phyloP scores from a whole-genome alignment of 2,113 vertebrate species.

The Fulmarus glacialis region DNA sequence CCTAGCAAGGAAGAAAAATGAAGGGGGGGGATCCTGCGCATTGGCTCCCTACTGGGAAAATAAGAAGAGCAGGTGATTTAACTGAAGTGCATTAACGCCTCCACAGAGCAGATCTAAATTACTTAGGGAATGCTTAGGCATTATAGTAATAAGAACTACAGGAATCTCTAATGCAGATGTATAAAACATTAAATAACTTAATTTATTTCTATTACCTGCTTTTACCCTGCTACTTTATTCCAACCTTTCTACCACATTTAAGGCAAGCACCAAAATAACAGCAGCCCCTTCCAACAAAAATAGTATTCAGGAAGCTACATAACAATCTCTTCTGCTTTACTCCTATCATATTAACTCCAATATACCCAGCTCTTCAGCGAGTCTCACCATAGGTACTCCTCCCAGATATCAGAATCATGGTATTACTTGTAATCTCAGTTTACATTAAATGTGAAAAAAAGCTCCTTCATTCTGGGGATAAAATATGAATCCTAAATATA shows the following conservation, averaged over 20 bases:
- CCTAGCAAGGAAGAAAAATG: background rate
- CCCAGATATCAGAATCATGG: background rate
- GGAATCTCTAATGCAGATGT: background rate
- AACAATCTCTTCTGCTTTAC: background rate
- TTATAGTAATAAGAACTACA: background rate
- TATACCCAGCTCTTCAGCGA: background rate
- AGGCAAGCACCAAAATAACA: background rate
- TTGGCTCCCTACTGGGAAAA: background rate
- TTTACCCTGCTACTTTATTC: background rate
- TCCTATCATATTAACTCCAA: background rate
- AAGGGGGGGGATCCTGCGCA: background rate
- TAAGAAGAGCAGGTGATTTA: background rate
- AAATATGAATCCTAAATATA: background rate
- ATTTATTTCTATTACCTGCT: conserved; percentile 10
- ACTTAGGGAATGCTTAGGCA: background rate
- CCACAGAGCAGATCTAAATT: background rate
- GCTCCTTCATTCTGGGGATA: background rate
- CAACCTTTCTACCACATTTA: background rate
- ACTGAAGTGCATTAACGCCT: background rate
- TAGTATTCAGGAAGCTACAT: background rate
- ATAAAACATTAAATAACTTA: conserved; percentile 29
- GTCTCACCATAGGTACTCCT: background rate
- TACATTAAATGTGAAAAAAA: background rate
- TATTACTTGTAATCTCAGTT: background rate
- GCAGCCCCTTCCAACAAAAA: background rate